These are phyloP conservation scores for Harpalus rufipes DNA, from an alignment of 2,888 invertebrate species.

Conservation along the genomic window DNA sequence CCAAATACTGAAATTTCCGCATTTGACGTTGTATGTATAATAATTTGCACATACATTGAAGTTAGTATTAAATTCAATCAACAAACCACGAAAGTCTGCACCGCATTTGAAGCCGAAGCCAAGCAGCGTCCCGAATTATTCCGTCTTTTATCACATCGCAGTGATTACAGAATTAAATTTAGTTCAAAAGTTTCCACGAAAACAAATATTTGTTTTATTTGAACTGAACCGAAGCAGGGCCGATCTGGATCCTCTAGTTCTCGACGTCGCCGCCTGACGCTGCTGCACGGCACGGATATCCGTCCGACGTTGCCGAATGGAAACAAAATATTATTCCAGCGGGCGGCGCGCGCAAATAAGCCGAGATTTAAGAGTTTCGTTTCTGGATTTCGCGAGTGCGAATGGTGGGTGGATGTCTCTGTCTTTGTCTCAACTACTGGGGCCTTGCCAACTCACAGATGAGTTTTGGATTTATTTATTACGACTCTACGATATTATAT, in stretches of 20 bases:
- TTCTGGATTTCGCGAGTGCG: constrained; percentile 59
- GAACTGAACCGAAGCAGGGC: constrained; percentile 47
- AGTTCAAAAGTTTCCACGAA: constrained; percentile 60
- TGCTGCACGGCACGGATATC: constrained; percentile 22
- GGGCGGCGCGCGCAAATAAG: constrained; percentile 64
- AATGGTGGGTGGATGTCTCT: not conserved
- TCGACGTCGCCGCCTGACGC: constrained; percentile 19
- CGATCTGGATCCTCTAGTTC: constrained; percentile 28
- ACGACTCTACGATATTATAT: constrained; percentile 39
- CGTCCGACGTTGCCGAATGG: constrained; percentile 58
- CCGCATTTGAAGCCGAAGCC: constrained; percentile 21
- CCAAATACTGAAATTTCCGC: not conserved
- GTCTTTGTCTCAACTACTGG: constrained; percentile 15
- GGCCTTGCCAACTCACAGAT: constrained; percentile 20
- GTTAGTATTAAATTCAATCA: constrained; percentile 13
- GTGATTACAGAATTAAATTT: constrained; percentile 65
- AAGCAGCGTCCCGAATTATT: constrained; percentile 49
- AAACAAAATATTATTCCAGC: constrained; percentile 66
- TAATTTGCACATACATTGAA: not conserved
- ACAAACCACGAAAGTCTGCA: not conserved
- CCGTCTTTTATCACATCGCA: constrained; percentile 62
- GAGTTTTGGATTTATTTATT: constrained; percentile 43
- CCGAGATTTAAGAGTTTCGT: constrained; percentile 65
- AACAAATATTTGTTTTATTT: constrained; percentile 65
- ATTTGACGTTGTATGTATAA: not conserved